Evolutionary conservation across 53 echinoderm and acorn worm species (phyloP), one percentile per base, ranked within the genome.

Genomic region (Antedon mediterranea): DNA sequence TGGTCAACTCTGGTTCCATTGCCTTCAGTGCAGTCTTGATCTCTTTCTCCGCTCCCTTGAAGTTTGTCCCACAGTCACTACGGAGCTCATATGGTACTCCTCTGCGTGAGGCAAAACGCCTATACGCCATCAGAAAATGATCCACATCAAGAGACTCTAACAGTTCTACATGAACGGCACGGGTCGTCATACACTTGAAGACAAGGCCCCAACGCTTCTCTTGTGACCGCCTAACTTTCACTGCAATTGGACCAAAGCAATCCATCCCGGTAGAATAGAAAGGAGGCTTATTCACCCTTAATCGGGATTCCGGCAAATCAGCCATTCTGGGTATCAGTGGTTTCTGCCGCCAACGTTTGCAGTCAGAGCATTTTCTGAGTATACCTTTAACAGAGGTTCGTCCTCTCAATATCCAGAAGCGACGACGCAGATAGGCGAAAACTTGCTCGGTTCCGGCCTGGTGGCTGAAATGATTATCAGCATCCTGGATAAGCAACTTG

Each of bases 31-130:
- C 57, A 15, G 73, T 33, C 74, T 77, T 75, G n/a, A 87, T 32
- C 43, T 87, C 83, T 0, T 43, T 30, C 27, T 74, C 41, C 6
- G 43, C 87, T 30, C 83, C 83, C 20, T 30, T 74, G 23, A 87
- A 87, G 77, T 87, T 87, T 29, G 87, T 87, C 5, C 80, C 87
- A 31, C 87, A 83, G 70, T 87, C 87, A 31, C 31, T 71, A 30
- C 29, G 29, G n/a, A 83, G 27, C 18, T 83, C 83, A 30, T 76
- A 75, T 0, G 84, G 84, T 13, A 75, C 76, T 23, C 78, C 84
- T 71, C 75, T 32, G n/a, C 84, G 74, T 6, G 75, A 76, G 11
- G 44, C 43, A 42, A 88, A 84, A 4, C 81, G 71, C 72, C 29
- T n/a, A n/a, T n/a, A n/a, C n/a, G n/a, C n/a, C n/a, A n/a, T n/a